Evolutionary conservation across 2,113 vertebrate species (phyloP), one percentile per base, ranked within the genome.

Genomic region (Catagonus wagneri): DNA sequence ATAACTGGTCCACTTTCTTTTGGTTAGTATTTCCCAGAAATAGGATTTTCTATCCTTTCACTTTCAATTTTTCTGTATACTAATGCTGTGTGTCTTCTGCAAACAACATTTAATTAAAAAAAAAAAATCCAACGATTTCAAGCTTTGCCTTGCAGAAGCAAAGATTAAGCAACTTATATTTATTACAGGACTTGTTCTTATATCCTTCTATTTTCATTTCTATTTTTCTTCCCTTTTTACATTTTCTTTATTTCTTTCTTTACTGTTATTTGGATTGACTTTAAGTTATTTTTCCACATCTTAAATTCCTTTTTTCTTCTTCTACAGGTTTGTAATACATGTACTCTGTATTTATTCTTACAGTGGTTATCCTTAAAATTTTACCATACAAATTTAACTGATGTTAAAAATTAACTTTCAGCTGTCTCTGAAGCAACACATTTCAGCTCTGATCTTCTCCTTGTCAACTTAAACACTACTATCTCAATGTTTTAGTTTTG

Each of bases 31-130:
- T 81, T 90, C 29, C 11, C 61, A 81, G 54, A 75, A 95, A 71
- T 50, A 84, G 7, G 3, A 65, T 63, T 83, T 68, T 39, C 16
- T 86, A 71, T 6, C n/a, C 8, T 84, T 89, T 78, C 7, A 63
- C 16, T 88, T 84, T 93, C 71, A 66, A 23, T 34, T 3, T 88
- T 25, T 83, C 8, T 76, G 19, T 63, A 94, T 71, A 58, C 19
- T 12, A 76, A 63, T 12, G 23, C 6, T 89, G 36, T 72, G 7
- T 25, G 17, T 63, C 23, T 72, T 85, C 52, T 85, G 36, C 78
- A 80, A 92, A 91, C 27, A 85, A n/a, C 44, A 50, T 65, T 80
- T 61, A 81, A 80, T 23, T 93, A 63, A 56, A 52, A 75, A 86
- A 75, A 86, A 44, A 71, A 39, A 81, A 87, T n/a, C 23, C n/a